Percentiles rank a stretch among this genome's conserved stretches.
These are phyloP conservation scores for Leucosticte australis DNA, from an alignment of 2,113 vertebrate genomes.

Conservation along the genomic window DNA sequence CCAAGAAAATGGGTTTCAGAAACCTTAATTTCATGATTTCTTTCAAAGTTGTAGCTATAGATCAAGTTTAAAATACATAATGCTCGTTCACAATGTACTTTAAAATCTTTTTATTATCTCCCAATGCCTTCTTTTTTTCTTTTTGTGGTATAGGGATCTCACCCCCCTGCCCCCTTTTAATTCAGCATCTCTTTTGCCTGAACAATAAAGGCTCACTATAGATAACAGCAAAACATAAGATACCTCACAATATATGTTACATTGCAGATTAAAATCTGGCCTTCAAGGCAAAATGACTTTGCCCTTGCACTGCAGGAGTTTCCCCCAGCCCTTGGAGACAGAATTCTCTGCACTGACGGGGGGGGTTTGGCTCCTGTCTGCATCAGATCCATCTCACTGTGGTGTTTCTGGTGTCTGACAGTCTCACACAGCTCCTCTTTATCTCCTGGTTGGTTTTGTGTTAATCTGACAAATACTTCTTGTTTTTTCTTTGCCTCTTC, in stretches of 20 bases:
- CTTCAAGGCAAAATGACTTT: background rate
- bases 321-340: background rate
- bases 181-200: background rate
- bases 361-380: background rate
- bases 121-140: background rate
- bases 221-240: background rate
- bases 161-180: background rate
- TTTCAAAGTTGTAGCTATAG: constrained; percentile 17
- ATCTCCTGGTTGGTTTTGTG: background rate
- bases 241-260: background rate
- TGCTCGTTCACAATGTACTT: background rate
- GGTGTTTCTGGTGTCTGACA: background rate
- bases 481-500: background rate
- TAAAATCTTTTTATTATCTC: background rate
- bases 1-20: constrained; percentile 19
- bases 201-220: background rate
- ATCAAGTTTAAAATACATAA: constrained; percentile 4
- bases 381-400: background rate
- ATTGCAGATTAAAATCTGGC: background rate
- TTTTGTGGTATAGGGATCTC: background rate
- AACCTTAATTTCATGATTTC: constrained; percentile 29
- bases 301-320: background rate
- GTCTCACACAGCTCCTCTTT: background rate
- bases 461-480: background rate
- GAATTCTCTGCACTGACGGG: background rate